Evolutionary conservation across 2,113 vertebrate species (phyloP).

Genomic region (Neofelis nebulosa): DNA sequence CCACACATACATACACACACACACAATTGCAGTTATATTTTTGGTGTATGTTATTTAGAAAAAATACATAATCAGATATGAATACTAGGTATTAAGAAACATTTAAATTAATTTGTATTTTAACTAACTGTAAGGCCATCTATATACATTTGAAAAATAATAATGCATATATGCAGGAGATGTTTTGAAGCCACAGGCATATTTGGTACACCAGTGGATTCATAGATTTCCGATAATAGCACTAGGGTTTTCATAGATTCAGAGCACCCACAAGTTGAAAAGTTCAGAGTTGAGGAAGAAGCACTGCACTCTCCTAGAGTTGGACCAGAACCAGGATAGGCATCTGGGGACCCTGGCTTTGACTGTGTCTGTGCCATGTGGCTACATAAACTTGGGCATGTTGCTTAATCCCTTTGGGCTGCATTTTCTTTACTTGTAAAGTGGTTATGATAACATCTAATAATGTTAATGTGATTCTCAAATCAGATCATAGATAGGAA

Average conservation of each 20-base stretch:
- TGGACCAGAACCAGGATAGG: background rate
- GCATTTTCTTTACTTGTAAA: slow-evolving; percentile 6
- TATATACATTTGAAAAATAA: background rate
- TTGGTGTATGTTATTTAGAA: background rate
- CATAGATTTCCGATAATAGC: background rate
- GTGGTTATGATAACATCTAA: background rate
- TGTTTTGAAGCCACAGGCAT: background rate
- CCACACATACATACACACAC: background rate
- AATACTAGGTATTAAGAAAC: background rate
- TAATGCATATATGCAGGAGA: background rate
- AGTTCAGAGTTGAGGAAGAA: slow-evolving; percentile 38
- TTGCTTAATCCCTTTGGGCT: background rate
- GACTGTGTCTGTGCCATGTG: background rate
- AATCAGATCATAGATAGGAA: slow-evolving; percentile 1
- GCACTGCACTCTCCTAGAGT: background rate
- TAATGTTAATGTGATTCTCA: background rate
- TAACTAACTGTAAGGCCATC: background rate
- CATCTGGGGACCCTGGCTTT: background rate
- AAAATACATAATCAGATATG: slow-evolving; percentile 21
- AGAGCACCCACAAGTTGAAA: slow-evolving; percentile 21
- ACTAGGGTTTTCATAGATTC: background rate
- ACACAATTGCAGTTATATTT: background rate
- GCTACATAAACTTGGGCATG: background rate
- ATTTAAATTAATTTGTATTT: slow-evolving; percentile 35
- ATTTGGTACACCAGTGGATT: background rate